phyloP scores from a whole-genome alignment of 2,113 vertebrate species.

The Mola mola region DNA sequence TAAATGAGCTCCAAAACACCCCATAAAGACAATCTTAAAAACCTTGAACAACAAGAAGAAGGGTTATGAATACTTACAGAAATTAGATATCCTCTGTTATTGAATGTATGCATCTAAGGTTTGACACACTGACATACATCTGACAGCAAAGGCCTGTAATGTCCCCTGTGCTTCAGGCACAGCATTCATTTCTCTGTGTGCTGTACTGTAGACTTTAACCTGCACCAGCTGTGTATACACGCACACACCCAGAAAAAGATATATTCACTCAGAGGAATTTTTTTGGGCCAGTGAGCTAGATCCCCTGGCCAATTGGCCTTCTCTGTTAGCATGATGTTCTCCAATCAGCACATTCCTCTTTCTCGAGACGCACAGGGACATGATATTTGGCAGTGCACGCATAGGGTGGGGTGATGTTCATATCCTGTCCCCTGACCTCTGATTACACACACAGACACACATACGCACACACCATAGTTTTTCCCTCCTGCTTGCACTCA shows the following conservation, averaged over 20 bases:
- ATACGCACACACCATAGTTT: slow-evolving; percentile 49
- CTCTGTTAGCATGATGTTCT: slow-evolving; percentile 51
- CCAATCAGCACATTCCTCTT: slow-evolving; percentile 83
- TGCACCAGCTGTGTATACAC: slow-evolving; percentile 69
- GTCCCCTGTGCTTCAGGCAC: slow-evolving; percentile 26
- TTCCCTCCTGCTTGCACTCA: slow-evolving; percentile 54
- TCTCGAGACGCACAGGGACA: slow-evolving; percentile 72
- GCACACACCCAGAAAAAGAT: slow-evolving; percentile 28
- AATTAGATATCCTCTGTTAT: background rate
- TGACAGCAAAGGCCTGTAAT: slow-evolving; percentile 26
- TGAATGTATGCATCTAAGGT: background rate
- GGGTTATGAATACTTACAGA: background rate
- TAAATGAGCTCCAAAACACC: slow-evolving; percentile 2
- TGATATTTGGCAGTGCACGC: slow-evolving; percentile 62
- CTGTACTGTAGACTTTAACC: slow-evolving; percentile 59
- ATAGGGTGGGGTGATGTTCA: slow-evolving; percentile 77
- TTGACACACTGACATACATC: slow-evolving; percentile 75
- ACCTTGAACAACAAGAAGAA: too few species aligned
- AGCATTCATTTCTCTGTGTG: slow-evolving; percentile 44
- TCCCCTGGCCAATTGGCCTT: slow-evolving; percentile 71
- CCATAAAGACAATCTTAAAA: too few species aligned
- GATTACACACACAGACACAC: slow-evolving; percentile 46
- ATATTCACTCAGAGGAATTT: slow-evolving; percentile 34
- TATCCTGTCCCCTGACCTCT: slow-evolving; percentile 77
- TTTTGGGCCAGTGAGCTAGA: slow-evolving; percentile 49